Base-by-base conservation (phyloP, 1,140 invertebrate genomes). In the Atta colombica region DNA sequence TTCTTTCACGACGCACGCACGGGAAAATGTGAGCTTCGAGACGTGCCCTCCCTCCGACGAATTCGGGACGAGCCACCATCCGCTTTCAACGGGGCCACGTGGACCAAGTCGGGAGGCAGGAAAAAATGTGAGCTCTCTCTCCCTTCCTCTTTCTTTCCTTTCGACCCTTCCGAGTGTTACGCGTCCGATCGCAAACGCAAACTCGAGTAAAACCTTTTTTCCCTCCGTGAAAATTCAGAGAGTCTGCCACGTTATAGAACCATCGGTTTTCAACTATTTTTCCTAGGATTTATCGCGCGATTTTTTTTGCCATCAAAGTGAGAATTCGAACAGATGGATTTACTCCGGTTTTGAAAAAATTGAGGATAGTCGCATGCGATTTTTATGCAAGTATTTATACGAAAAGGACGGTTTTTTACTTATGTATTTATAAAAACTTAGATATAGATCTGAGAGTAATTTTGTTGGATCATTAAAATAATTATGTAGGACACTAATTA, bases 71-170 rank as follows among this genome's bases (percentile, higher is more conserved):
- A 63, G 61, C 77, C 75, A 77, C 53, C 58, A 69, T 55, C 63
- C 45, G 77, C 55, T 75, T 89, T 86, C 84, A 91, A 80, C 88
- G 86, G 91, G 92, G 92, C 93, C 94, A 94, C 93, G 93, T 94
- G 94, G 92, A 94, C 92, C 88, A 93, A 90, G 91, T 92, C 85
- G 90, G 91, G 90, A 92, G 93, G 87, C 84, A 89, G 82, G 80
- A 92, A 45, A 28, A 66, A 91, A 94, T 89, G 94, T 94, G 93
- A 94, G 53, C 66, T 88, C 28, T 21, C 31, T 75, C 35, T 7
- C 66, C 14, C 31, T 72, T 16, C 21, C 3, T 6, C 35, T 8
- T 18, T 69, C 14, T 25, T 16, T 51, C 21, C 25, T 69, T 35
- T 77, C 31, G 51, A 55, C 31, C 18, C 7, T 58, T 49, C 16